Percentiles rank a stretch among this genome's conserved stretches.
phyloP scores from a whole-genome alignment of 2,113 vertebrate genomes.

The Cynopterus brachyotis region DNA sequence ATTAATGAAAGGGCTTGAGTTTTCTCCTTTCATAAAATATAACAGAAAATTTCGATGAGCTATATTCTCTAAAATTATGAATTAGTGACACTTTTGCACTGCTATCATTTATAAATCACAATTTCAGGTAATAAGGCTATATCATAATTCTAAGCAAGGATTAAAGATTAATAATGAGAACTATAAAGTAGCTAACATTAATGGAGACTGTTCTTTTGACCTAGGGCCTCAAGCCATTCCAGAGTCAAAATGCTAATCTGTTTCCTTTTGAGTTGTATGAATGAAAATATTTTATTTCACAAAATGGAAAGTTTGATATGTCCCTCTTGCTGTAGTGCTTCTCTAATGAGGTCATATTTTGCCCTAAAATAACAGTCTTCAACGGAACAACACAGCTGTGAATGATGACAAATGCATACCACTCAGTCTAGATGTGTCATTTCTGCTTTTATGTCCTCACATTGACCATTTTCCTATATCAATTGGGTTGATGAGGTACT shows the following conservation, averaged over 20 bases:
- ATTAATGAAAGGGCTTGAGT: slow-evolving; percentile 72
- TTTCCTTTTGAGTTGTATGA: slow-evolving; percentile 47
- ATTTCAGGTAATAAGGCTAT: slow-evolving; percentile 51
- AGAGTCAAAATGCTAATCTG: slow-evolving; percentile 52
- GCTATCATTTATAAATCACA: slow-evolving; percentile 58
- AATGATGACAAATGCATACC: background rate
- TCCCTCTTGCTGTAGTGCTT: background rate
- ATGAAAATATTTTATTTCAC: slow-evolving; percentile 22
- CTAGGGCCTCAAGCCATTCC: background rate
- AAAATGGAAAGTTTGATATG: background rate
- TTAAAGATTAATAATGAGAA: slow-evolving; percentile 59
- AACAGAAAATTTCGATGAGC: slow-evolving; percentile 33
- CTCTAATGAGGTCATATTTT: background rate
- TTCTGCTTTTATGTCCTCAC: background rate
- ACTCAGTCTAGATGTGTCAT: background rate
- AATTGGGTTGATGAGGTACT: background rate
- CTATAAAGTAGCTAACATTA: slow-evolving; percentile 59
- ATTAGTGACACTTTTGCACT: slow-evolving; percentile 63
- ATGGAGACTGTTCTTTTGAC: slow-evolving; percentile 47
- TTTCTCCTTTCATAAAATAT: slow-evolving; percentile 68
- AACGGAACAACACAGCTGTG: background rate
- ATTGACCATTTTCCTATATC: background rate
- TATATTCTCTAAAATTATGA: slow-evolving; percentile 53
- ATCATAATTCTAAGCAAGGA: slow-evolving; percentile 59
- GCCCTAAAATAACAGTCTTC: background rate